A percentile compares a stretch with the other conserved stretches of the same genome.
Evolutionary conservation across 2,888 invertebrate species (phyloP).

Genomic region (Lydus trimaculatus): DNA sequence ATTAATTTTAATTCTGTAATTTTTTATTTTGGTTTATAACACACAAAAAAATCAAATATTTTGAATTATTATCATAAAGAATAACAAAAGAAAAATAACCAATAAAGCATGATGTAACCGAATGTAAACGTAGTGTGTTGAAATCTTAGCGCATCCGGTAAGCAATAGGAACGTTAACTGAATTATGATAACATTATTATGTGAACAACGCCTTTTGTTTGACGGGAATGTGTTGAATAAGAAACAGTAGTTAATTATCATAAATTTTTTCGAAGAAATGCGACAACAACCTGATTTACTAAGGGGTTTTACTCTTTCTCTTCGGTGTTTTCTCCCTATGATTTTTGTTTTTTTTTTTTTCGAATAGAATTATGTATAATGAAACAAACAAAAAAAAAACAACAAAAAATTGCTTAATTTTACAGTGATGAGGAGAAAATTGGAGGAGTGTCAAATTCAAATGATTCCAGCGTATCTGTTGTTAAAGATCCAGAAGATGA

Average conservation of each 20-base stretch:
- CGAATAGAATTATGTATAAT: slow-evolving; percentile 48
- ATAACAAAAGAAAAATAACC: slow-evolving; percentile 18
- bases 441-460: not conserved
- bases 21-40: not conserved
- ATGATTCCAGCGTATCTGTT: slow-evolving; percentile 3
- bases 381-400: slow-evolving; percentile 36
- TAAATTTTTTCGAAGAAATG: slow-evolving; percentile 18
- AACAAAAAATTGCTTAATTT: slow-evolving; percentile 33
- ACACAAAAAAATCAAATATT: too few relatives aligned
- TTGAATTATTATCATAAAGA: not conserved
- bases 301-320: not conserved
- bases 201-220: slow-evolving; percentile 39
- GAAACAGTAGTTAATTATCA: slow-evolving; percentile 27
- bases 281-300: slow-evolving; percentile 16
- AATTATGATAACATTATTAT: slow-evolving; percentile 38
- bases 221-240: slow-evolving; percentile 27
- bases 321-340: too few relatives aligned
- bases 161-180: slow-evolving; percentile 37
- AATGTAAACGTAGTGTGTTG: slow-evolving; percentile 25
- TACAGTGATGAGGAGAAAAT: slow-evolving; percentile 45
- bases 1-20: slow-evolving; percentile 8
- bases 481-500: slow-evolving; percentile 58
- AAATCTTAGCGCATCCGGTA: slow-evolving; percentile 39
- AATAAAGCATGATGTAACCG: slow-evolving; percentile 30
- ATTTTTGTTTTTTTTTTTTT: not conserved